These are phyloP conservation scores for Uloborus plumipes DNA, from an alignment of 2,888 invertebrate genomes.

Conservation along the genomic window DNA sequence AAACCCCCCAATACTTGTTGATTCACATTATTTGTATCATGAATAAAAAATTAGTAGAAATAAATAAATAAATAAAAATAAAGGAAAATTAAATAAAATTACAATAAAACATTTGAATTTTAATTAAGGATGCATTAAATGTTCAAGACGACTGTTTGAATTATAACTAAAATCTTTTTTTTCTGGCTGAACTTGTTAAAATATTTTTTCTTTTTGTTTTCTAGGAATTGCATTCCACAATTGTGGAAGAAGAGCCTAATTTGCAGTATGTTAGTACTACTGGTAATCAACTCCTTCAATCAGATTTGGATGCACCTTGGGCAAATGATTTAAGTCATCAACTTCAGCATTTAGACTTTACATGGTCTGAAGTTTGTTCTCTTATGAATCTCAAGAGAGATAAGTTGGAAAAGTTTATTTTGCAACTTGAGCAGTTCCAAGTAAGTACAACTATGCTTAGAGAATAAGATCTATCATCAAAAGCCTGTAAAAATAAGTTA, in stretches of 20 bases:
- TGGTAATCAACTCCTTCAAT: slow-evolving; percentile 58
- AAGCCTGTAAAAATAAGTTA: too few species aligned
- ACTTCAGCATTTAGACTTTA: slow-evolving; percentile 56
- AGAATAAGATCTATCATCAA: too few species aligned
- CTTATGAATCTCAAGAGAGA: slow-evolving; percentile 77
- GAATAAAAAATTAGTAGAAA: too few species aligned
- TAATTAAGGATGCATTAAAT: too few species aligned
- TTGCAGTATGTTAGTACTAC: slow-evolving; percentile 65
- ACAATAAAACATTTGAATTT: too few species aligned
- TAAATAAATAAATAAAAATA: too few species aligned
- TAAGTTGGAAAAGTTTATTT: slow-evolving; percentile 76
- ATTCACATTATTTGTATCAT: too few species aligned
- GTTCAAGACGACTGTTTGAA: neutral
- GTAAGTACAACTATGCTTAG: slow-evolving; percentile 66
- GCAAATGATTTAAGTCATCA: slow-evolving; percentile 53
- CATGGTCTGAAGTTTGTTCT: slow-evolving; percentile 70
- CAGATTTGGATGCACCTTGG: slow-evolving; percentile 60
- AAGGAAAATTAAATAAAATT: too few species aligned
- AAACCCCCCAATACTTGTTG: too few species aligned
- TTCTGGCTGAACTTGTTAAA: neutral
- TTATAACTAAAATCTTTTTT: neutral
- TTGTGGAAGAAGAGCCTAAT: slow-evolving; percentile 65
- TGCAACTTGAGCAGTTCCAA: slow-evolving; percentile 70
- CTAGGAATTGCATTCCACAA: slow-evolving; percentile 65
- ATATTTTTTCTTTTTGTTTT: slow-evolving; percentile 11